Base-by-base conservation (phyloP, 2,797 vertebrate species). In the Chaunax sp. region DNA sequence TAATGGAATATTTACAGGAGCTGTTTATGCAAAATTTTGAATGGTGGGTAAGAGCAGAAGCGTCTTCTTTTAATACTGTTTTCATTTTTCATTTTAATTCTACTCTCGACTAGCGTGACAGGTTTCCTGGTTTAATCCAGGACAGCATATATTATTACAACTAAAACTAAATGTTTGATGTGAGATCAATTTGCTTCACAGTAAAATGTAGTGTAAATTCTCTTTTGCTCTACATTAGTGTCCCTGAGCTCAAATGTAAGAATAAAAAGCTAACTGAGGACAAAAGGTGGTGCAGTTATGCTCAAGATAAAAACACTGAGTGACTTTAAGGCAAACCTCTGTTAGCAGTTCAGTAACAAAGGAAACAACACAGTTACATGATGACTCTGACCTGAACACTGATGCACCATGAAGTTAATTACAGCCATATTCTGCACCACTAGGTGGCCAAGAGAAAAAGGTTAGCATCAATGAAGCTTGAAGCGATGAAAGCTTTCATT, bases 381-480 rank as follows among this genome's bases (percentile, higher is more conserved):
- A 52, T 33, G 61, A 46, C 53, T 55, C 2, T 6, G 33, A 70
- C 55, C 26, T 15, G 16, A 49, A 62, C 49, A 57, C 46, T 47
- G 64, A 66, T 33, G 26, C 46, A 66, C 37, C 28, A 22, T 64
- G 1, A 57, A 45, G 57, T 63, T 56, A 33, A 53, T 26, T 30
- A 38, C 46, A 62, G 47, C 10, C 37, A 49, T 45, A 64, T 37
- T 57, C 37, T 65, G 56, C 75, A 65, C 87, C 90, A 90, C 85
- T 84, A 91, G 91, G 87, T 83, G 90, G 87, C 87, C 37, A 65
- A 49, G 41, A 49, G 41, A 41, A 26, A 56, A 71, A 44, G 8
- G 30, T 75, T 75, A 83, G 77, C 77, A 81, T 11, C 19, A 55
- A 1, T 28, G 33, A 72, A 61, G 75, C 30, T 53, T 10, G 3